A percentile compares a stretch with the other conserved stretches of the same genome.
phyloP scores from a whole-genome alignment of 2,888 invertebrate species.

The Melanchra persicariae region DNA sequence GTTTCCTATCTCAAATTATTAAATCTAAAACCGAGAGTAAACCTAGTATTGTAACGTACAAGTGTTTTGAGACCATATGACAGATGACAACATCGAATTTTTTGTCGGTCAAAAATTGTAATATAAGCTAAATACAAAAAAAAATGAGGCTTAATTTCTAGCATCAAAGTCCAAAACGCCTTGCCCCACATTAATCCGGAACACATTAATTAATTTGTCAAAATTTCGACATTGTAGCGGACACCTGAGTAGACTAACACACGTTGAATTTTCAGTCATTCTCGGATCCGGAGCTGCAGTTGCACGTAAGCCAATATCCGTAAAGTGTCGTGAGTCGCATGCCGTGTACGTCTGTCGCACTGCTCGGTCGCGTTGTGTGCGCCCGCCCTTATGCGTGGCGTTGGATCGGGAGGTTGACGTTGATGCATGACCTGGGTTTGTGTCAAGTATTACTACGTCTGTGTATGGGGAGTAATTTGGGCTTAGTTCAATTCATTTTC shows the following conservation, averaged over 20 bases:
- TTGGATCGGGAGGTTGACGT: conserved; percentile 46
- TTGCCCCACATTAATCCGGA: conserved; percentile 39
- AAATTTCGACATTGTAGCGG: conserved; percentile 62
- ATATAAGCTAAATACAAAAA: background rate
- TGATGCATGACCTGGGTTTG: conserved; percentile 45
- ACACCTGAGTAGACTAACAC: conserved; percentile 86
- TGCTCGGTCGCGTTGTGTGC: conserved; percentile 69
- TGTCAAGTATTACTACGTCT: conserved; percentile 26
- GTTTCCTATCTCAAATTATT: no score
- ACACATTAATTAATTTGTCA: conserved; percentile 44
- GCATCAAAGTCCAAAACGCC: background rate
- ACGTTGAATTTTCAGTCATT: conserved; percentile 89
- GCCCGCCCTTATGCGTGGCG: conserved; percentile 52
- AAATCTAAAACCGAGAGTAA: no score
- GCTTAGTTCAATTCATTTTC: conserved; percentile 3
- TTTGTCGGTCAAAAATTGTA: background rate
- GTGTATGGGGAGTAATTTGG: conserved; percentile 24
- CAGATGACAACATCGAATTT: no score
- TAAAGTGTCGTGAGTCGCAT: conserved; percentile 88
- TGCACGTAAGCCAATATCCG: conserved; percentile 88
- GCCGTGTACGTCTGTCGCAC: conserved; percentile 83
- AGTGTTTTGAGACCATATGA: no score
- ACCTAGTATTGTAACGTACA: no score
- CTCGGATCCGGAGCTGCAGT: conserved; percentile 88
- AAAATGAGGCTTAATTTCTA: background rate